Evolutionary conservation across 2,888 invertebrate species (phyloP).

Genomic region (Masnerella sp.): DNA sequence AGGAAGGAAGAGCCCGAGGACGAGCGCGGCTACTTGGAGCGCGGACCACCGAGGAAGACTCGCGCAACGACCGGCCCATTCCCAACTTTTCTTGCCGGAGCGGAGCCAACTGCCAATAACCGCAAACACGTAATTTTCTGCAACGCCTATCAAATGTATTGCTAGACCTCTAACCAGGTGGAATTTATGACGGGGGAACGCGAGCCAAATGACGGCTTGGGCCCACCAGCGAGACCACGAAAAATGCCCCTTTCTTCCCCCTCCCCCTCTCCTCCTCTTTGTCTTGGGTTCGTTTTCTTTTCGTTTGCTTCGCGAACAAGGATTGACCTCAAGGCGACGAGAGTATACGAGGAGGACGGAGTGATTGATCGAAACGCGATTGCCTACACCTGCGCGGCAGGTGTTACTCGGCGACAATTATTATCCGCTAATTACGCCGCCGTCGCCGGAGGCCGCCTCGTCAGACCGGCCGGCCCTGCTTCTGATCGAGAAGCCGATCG

Average conservation of each 20-base stretch:
- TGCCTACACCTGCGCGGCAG: constrained; percentile 57
- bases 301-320: constrained; percentile 14
- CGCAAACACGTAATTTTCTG: constrained; percentile 74
- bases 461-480: constrained; percentile 22
- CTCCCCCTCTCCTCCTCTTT: background rate
- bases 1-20: constrained; percentile 64
- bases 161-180: constrained; percentile 65
- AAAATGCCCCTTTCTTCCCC: constrained; percentile 25
- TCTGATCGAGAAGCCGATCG: constrained; percentile 17
- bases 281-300: background rate
- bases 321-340: constrained; percentile 33
- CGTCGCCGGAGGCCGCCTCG: constrained; percentile 47
- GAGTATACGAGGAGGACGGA: constrained; percentile 34
- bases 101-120: constrained; percentile 72
- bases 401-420: constrained; percentile 58
- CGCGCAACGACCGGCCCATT: constrained; percentile 64
- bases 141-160: constrained; percentile 65
- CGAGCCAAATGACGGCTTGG: constrained; percentile 42
- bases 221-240: constrained; percentile 50
- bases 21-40: constrained; percentile 68
- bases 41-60: constrained; percentile 75
- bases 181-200: constrained; percentile 68
- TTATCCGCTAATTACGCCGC: constrained; percentile 56
- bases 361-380: constrained; percentile 57
- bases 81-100: constrained; percentile 66